These are phyloP conservation scores for Tachypleus tridentatus DNA, from an alignment of 1,140 invertebrate species.

Conservation along the genomic window DNA sequence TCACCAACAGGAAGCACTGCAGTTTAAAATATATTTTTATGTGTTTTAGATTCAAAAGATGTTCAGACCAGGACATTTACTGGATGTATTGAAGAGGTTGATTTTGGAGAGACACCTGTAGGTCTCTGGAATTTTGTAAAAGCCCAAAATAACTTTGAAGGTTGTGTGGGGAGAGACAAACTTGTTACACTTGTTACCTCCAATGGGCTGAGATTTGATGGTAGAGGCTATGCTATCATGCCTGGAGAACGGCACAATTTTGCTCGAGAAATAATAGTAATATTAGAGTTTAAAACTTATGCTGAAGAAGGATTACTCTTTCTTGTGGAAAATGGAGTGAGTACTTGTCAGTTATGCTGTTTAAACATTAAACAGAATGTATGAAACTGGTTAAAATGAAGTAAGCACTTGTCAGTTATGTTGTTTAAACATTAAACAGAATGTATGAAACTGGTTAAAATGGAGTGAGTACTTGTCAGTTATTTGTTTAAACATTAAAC, in stretches of 20 bases:
- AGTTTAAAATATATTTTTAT: constrained; percentile 5
- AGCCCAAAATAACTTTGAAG: constrained; percentile 57
- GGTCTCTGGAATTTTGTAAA: constrained; percentile 87
- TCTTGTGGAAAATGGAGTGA: constrained; percentile 51
- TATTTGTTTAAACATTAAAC: too few relatives aligned
- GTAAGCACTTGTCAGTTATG: too few relatives aligned
- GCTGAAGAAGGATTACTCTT: constrained; percentile 76
- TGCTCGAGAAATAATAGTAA: constrained; percentile 44
- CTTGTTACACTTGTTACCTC: constrained; percentile 46
- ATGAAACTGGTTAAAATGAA: too few relatives aligned
- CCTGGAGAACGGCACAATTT: constrained; percentile 43
- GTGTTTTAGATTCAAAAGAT: constrained; percentile 42
- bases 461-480: constrained; percentile 27
- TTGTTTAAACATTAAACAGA: too few relatives aligned
- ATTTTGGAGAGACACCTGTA: constrained; percentile 72
- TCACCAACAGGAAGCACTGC: too few relatives aligned
- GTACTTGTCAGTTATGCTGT: constrained; percentile 1
- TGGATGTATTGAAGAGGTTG: constrained; percentile 79
- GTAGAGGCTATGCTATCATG: constrained; percentile 64
- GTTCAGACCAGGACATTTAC: constrained; percentile 62
- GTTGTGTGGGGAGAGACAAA: constrained; percentile 55
- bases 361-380: too few relatives aligned
- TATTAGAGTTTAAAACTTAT: constrained; percentile 73
- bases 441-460: constrained; percentile 32
- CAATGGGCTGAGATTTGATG: constrained; percentile 71